phyloP scores from a whole-genome alignment of 2,888 invertebrate genomes.

The Trachelus stipa region DNA sequence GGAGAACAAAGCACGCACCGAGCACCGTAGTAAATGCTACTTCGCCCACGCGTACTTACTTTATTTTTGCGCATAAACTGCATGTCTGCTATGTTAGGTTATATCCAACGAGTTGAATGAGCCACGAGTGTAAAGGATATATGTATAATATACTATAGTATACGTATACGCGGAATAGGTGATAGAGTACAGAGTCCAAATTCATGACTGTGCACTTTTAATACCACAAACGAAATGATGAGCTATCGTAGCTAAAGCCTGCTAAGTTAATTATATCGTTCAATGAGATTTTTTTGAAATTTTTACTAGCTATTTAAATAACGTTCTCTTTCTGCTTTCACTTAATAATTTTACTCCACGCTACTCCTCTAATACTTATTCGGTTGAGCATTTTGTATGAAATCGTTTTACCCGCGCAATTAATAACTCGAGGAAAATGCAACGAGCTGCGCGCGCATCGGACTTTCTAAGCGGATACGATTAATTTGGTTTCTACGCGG shows the following conservation, averaged over 20 bases:
- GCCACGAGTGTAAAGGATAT: neutral
- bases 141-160: neutral
- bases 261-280: too few species aligned
- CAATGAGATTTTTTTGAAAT: too few species aligned
- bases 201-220: neutral
- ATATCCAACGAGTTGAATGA: conserved; percentile 9
- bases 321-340: neutral
- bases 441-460: neutral
- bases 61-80: conserved; percentile 23
- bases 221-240: neutral
- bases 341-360: neutral
- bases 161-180: neutral
- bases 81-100: conserved; percentile 20
- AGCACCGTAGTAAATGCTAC: conserved; percentile 24
- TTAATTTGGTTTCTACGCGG: neutral
- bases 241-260: neutral
- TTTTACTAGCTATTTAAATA: neutral
- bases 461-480: neutral
- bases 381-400: neutral
- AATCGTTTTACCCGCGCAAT: neutral
- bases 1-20: neutral
- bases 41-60: conserved; percentile 28
- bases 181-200: neutral
- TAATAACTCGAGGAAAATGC: neutral
- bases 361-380: neutral